A percentile compares a stretch with the other conserved stretches of the same genome.
These are phyloP conservation scores for Zootoca vivipara DNA, from an alignment of 2,113 vertebrate genomes.

Conservation along the genomic window DNA sequence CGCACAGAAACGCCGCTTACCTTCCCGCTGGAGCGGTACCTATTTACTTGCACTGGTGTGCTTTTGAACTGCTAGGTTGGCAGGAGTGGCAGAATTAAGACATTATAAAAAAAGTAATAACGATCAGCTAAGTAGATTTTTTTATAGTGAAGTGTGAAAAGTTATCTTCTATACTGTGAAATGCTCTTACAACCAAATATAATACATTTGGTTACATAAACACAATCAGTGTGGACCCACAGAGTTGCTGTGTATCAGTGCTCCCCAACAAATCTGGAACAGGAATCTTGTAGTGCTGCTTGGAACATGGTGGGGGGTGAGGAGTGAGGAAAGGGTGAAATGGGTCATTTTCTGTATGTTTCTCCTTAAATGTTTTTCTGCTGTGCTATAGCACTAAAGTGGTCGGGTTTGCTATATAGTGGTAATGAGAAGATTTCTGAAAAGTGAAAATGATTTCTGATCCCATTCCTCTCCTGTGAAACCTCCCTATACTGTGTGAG, in stretches of 20 bases:
- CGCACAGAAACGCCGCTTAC: too few relatives aligned
- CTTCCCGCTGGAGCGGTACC: too few relatives aligned
- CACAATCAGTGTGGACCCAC: background rate
- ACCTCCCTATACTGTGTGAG: too few relatives aligned
- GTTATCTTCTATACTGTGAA: background rate
- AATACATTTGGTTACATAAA: background rate
- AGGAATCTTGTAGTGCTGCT: background rate
- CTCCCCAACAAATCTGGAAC: background rate
- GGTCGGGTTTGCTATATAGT: background rate
- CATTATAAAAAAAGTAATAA: background rate
- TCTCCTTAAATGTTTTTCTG: background rate
- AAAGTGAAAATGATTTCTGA: background rate
- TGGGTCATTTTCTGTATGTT: background rate
- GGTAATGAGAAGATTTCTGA: too few relatives aligned
- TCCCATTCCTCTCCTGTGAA: too few relatives aligned
- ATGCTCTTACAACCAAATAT: background rate
- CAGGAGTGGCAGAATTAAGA: background rate
- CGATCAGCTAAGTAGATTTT: background rate
- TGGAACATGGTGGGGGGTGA: background rate
- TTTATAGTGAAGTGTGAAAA: background rate
- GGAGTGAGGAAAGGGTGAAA: background rate
- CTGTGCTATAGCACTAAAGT: background rate
- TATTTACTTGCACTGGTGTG: too few relatives aligned
- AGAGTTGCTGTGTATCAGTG: background rate
- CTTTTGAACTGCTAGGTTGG: too few relatives aligned